Percentiles rank a stretch among this genome's conserved stretches.
phyloP scores from a whole-genome alignment of 2,797 vertebrate species.

The Nyctibius grandis region DNA sequence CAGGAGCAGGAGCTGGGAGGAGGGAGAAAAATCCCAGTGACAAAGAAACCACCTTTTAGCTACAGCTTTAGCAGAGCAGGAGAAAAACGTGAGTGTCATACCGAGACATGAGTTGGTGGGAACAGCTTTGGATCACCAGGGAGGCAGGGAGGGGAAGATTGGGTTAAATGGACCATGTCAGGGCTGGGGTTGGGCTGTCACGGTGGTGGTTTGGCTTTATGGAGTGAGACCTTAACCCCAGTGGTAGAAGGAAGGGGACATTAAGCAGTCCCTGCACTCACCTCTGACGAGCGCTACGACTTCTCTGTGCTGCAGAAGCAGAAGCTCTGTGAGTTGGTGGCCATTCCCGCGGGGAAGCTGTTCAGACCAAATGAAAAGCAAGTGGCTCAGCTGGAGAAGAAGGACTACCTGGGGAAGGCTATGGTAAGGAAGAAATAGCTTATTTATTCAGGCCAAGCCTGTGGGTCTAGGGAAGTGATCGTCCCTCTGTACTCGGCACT shows the following conservation, averaged over 20 bases:
- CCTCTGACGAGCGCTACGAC: neutral
- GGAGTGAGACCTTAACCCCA: neutral
- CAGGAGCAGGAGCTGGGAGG: neutral
- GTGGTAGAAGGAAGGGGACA: neutral
- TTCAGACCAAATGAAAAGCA: slow-evolving; percentile 93
- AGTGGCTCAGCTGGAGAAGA: slow-evolving; percentile 94
- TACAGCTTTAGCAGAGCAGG: neutral
- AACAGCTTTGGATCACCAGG: neutral
- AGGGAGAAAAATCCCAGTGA: neutral
- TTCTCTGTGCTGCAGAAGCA: slow-evolving; percentile 82
- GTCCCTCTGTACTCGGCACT: too few relatives aligned
- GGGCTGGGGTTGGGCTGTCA: neutral
- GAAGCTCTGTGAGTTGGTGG: slow-evolving; percentile 81
- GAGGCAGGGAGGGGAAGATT: neutral
- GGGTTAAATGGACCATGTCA: fast-evolving
- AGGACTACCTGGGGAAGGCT: slow-evolving; percentile 95
- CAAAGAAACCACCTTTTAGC: neutral
- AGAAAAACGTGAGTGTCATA: neutral
- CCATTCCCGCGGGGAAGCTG: slow-evolving; percentile 79
- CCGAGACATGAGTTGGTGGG: fast-evolving
- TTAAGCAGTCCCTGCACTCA: neutral
- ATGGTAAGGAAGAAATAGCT: slow-evolving; percentile 74
- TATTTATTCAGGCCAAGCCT: neutral
- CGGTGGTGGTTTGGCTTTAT: neutral
- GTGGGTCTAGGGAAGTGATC: too few relatives aligned